Conservation (phyloP, 2,888 invertebrate genomes). For the Pogonocherus hispidulus region DNA sequence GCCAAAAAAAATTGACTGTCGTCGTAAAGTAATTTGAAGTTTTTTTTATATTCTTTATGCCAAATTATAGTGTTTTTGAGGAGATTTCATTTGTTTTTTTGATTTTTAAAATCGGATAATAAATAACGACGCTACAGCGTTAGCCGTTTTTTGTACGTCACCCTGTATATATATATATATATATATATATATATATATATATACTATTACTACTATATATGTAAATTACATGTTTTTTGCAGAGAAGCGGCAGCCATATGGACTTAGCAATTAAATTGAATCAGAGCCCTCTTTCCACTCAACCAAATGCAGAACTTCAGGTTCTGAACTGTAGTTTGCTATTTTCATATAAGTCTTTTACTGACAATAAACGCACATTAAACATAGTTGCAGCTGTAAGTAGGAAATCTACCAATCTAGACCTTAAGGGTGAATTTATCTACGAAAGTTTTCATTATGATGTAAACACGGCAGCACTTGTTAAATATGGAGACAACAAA, state of each 20-base stretch:
- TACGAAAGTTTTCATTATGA: slow-evolving; percentile 71
- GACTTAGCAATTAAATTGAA: slow-evolving; percentile 81
- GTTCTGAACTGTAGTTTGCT: slow-evolving; percentile 75
- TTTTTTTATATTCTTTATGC: too few relatives aligned
- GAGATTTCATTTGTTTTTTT: too few relatives aligned
- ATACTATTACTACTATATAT: background rate
- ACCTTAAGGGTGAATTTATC: slow-evolving; percentile 74
- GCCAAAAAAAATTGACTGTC: too few relatives aligned
- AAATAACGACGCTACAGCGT: too few relatives aligned
- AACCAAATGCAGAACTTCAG: slow-evolving; percentile 68
- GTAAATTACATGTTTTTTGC: slow-evolving; percentile 56
- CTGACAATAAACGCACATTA: slow-evolving; percentile 73
- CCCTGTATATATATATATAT: too few relatives aligned
- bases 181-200: slow-evolving; percentile 10
- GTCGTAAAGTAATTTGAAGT: too few relatives aligned
- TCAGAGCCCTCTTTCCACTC: slow-evolving; percentile 74
- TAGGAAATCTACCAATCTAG: slow-evolving; percentile 77
- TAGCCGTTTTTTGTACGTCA: too few relatives aligned
- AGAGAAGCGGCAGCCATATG: slow-evolving; percentile 80
- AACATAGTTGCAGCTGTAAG: slow-evolving; percentile 75
- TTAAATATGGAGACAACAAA: slow-evolving; percentile 74
- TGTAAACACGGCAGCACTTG: slow-evolving; percentile 70
- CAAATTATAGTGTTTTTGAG: too few relatives aligned
- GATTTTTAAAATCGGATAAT: too few relatives aligned
- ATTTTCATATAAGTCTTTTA: slow-evolving; percentile 66